A percentile compares a stretch with the other conserved stretches of the same genome.
These are phyloP conservation scores for Zoanthus solanderi DNA, from an alignment of 92 coral and sea anemone species.

Conservation along the genomic window DNA sequence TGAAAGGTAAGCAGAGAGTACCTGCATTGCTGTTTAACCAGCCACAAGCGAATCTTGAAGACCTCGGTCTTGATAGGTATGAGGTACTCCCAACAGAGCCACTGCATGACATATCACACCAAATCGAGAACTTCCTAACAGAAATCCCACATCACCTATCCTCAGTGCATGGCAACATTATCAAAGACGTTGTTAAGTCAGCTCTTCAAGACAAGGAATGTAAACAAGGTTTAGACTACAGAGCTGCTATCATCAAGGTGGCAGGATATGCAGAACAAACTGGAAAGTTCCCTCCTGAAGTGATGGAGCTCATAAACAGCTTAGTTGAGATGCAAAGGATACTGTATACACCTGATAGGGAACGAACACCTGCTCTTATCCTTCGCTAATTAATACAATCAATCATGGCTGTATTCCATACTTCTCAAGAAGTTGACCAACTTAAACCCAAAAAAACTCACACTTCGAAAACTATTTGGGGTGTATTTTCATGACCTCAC, in stretches of 20 bases:
- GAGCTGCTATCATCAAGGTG: conserved; percentile 59
- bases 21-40: neutral
- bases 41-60: neutral
- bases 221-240: conserved; percentile 62
- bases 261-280: conserved; percentile 57
- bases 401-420: conserved; percentile 60
- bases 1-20: neutral
- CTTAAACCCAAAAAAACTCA: conserved; percentile 50
- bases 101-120: conserved; percentile 44
- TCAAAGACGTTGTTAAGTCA: conserved; percentile 33
- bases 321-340: conserved; percentile 67
- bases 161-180: conserved; percentile 9
- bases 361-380: conserved; percentile 54
- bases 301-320: conserved; percentile 54
- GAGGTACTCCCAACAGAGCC: conserved; percentile 55
- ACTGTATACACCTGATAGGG: conserved; percentile 48
- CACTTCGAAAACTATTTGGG: conserved; percentile 59
- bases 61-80: conserved; percentile 33
- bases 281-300: conserved; percentile 46
- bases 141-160: conserved; percentile 49
- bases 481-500: conserved; percentile 62
- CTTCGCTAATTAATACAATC: conserved; percentile 72
- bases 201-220: conserved; percentile 62
- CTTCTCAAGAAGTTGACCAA: conserved; percentile 47
- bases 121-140: conserved; percentile 47